These are phyloP conservation scores for Ceratosolen solmsi DNA, from an alignment of 1,140 invertebrate genomes.

Conservation along the genomic window DNA sequence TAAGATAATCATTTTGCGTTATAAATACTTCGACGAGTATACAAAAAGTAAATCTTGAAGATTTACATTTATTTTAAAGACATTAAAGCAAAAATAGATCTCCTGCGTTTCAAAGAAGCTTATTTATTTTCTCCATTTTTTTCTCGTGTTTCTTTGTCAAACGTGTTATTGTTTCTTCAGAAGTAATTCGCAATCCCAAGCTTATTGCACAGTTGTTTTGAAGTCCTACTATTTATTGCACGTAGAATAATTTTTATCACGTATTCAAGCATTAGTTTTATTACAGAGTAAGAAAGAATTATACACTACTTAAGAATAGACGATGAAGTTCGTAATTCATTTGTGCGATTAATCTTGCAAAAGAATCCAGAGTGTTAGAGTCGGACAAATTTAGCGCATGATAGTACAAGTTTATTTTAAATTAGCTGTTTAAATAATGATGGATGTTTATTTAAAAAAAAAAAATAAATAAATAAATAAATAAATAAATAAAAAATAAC, in stretches of 20 bases:
- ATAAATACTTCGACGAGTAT: slow-evolving; percentile 33
- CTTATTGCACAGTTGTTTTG: background rate
- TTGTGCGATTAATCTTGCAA: background rate
- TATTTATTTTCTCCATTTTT: background rate
- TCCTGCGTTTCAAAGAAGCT: background rate
- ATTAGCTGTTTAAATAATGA: background rate
- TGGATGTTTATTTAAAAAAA: background rate
- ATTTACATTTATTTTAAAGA: slow-evolving; percentile 27
- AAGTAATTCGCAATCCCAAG: background rate
- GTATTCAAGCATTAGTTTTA: background rate
- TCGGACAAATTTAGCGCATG: background rate
- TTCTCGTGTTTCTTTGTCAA: background rate
- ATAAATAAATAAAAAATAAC: no score
- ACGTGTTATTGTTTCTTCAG: background rate
- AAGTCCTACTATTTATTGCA: background rate
- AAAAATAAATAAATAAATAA: no score
- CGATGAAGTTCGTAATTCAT: background rate
- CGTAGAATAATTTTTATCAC: background rate
- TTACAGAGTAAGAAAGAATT: background rate
- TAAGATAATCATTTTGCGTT: slow-evolving; percentile 36
- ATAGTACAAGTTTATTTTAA: background rate
- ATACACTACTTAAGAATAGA: background rate
- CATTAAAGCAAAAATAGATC: slow-evolving; percentile 23
- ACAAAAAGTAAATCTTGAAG: background rate
- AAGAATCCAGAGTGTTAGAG: background rate